These are phyloP conservation scores for Saccopteryx bilineata DNA, from an alignment of 2,113 vertebrate genomes.

Conservation along the genomic window DNA sequence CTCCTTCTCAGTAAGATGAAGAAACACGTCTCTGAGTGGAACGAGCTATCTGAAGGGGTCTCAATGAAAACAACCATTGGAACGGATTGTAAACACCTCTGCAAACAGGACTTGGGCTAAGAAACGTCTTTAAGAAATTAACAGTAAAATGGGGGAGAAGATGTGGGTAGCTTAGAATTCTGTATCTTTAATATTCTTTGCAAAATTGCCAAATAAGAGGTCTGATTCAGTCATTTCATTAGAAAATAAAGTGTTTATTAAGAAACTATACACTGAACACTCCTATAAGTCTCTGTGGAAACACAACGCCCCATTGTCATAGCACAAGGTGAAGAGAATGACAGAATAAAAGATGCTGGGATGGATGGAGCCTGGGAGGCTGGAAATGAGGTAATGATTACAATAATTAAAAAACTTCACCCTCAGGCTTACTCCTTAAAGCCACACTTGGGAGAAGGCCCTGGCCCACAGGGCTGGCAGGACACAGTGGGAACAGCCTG, in stretches of 20 bases:
- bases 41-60: neutral
- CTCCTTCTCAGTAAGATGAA: neutral
- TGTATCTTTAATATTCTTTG: constrained; percentile 30
- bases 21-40: neutral
- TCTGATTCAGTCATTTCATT: constrained; percentile 89
- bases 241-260: constrained; percentile 95
- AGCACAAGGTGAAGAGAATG: constrained; percentile 90
- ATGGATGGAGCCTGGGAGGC: constrained; percentile 82
- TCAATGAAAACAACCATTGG: neutral
- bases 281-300: constrained; percentile 92
- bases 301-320: constrained; percentile 88
- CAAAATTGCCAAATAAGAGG: constrained; percentile 88
- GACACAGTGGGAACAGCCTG: neutral
- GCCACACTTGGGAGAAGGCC: constrained; percentile 84
- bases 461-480: constrained; percentile 12
- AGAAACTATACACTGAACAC: constrained; percentile 94
- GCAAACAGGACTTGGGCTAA: neutral
- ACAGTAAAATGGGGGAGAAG: neutral
- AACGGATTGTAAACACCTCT: neutral
- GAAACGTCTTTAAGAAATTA: neutral
- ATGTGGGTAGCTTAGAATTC: neutral
- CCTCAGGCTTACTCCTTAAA: constrained; percentile 89
- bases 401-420: constrained; percentile 88
- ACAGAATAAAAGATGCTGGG: constrained; percentile 87
- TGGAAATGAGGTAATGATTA: constrained; percentile 91